Conservation (phyloP, 2,888 invertebrate genomes). For the Pterostichus niger region DNA sequence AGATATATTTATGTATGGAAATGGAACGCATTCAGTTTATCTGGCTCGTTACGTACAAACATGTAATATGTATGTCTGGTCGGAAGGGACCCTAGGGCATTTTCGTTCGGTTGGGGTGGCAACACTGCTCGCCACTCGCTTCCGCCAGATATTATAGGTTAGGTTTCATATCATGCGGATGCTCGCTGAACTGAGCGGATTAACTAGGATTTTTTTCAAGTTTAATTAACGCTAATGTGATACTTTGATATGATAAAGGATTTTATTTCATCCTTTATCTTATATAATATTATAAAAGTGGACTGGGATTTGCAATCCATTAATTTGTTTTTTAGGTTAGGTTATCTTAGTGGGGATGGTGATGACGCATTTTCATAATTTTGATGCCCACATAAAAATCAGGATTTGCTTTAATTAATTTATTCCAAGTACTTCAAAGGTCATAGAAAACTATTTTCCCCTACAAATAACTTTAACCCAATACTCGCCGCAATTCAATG, state of each 20-base stretch:
- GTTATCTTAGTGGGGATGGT: neutral
- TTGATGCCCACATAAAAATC: too few species aligned
- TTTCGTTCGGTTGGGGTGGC: constrained; percentile 22
- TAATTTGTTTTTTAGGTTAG: constrained; percentile 4
- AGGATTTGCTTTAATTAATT: too few species aligned
- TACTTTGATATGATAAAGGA: constrained; percentile 17
- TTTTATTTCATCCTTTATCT: neutral
- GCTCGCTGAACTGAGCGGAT: constrained; percentile 3
- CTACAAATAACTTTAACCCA: too few species aligned
- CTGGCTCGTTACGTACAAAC: constrained; percentile 64
- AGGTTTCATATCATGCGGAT: constrained; percentile 7
- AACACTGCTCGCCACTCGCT: neutral
- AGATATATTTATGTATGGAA: constrained; percentile 65
- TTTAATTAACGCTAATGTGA: constrained; percentile 29
- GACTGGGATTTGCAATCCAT: neutral
- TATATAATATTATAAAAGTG: neutral
- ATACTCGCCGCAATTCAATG: too few species aligned
- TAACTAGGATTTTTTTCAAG: constrained; percentile 15
- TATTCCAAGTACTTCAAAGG: too few species aligned
- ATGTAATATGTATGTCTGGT: constrained; percentile 64
- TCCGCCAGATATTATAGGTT: constrained; percentile 15
- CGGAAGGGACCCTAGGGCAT: constrained; percentile 59
- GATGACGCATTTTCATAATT: too few species aligned
- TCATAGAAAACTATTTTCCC: too few species aligned
- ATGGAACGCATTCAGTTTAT: constrained; percentile 59